Conservation (phyloP, 1,140 invertebrate genomes). For the Asobara japonica region DNA sequence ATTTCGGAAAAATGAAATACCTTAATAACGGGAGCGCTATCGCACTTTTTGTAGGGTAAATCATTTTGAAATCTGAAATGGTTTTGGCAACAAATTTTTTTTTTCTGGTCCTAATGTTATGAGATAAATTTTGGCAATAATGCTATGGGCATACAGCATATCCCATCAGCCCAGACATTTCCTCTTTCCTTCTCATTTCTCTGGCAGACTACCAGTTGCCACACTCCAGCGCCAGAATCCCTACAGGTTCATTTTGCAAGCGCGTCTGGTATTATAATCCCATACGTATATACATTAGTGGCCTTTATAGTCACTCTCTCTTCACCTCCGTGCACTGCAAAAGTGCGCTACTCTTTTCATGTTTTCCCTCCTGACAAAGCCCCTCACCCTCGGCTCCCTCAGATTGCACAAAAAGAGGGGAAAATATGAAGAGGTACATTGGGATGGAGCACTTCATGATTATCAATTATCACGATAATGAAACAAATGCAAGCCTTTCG, state of each 20-base stretch:
- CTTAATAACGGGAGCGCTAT: too few species aligned
- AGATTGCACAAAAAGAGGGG: background rate
- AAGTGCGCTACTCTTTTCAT: constrained; percentile 1
- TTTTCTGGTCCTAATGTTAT: too few species aligned
- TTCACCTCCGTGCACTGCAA: background rate
- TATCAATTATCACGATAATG: constrained; percentile 2
- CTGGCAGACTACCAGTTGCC: constrained; percentile 52
- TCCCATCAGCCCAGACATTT: constrained; percentile 43
- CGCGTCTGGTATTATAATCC: constrained; percentile 20
- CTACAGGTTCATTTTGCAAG: constrained; percentile 50
- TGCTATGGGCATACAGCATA: constrained; percentile 51
- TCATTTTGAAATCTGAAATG: too few species aligned
- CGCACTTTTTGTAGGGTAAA: too few species aligned
- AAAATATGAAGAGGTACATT: background rate
- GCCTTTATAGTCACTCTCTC: constrained; percentile 5
- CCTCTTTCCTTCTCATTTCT: constrained; percentile 27
- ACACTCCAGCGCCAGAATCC: constrained; percentile 48
- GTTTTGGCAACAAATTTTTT: too few species aligned
- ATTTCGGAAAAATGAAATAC: too few species aligned
- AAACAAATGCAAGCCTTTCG: background rate
- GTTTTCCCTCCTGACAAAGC: background rate
- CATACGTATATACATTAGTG: constrained; percentile 2
- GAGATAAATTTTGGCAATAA: constrained; percentile 61
- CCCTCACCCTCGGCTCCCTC: background rate
- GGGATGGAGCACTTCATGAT: background rate